These are phyloP conservation scores for Perognathus longimembris DNA, from an alignment of 2,113 vertebrate species.

Conservation along the genomic window DNA sequence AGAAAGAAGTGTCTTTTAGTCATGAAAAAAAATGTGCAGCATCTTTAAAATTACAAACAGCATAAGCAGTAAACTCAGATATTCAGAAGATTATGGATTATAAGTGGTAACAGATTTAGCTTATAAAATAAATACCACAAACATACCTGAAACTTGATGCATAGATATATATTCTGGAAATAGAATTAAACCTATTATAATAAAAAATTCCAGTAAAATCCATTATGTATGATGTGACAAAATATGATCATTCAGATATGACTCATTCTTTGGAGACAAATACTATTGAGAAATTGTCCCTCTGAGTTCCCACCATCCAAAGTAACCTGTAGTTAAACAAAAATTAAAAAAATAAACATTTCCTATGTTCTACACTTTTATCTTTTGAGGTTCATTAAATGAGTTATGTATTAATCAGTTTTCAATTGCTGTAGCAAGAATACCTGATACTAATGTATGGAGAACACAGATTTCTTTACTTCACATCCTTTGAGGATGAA, in stretches of 20 bases:
- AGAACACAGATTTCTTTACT: background rate
- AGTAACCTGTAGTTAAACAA: background rate
- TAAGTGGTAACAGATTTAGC: background rate
- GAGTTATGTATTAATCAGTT: background rate
- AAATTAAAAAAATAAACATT: background rate
- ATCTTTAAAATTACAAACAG: conserved; percentile 51
- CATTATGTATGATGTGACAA: background rate
- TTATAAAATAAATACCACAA: conserved; percentile 26
- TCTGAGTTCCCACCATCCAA: background rate
- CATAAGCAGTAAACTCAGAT: background rate
- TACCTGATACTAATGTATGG: background rate
- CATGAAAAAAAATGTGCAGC: conserved; percentile 24
- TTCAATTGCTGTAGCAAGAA: background rate
- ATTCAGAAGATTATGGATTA: background rate
- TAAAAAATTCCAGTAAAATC: background rate
- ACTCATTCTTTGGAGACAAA: background rate
- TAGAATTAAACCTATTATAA: background rate
- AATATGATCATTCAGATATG: background rate
- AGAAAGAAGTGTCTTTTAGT: background rate
- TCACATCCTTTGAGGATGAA: background rate
- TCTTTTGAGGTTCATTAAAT: background rate
- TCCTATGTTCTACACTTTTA: background rate
- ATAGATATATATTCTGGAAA: background rate
- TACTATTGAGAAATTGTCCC: background rate
- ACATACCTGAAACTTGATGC: background rate